Evolutionary conservation across 2,113 vertebrate species (phyloP).

Genomic region (Sorex araneus): DNA sequence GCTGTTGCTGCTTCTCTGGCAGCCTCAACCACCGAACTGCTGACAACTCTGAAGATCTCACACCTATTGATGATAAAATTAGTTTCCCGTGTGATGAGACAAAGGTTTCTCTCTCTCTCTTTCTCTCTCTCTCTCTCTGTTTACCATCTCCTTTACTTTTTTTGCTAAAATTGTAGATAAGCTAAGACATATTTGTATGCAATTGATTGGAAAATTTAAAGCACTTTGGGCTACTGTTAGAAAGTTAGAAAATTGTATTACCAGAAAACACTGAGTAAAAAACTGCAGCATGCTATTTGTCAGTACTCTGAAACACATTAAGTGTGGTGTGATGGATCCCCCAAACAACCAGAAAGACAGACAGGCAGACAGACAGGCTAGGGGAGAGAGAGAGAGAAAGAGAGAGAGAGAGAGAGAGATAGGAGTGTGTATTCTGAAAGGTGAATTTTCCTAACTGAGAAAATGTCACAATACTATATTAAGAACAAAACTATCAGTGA

Average conservation of each 20-base stretch:
- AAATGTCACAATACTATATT: background rate
- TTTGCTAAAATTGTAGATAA: background rate
- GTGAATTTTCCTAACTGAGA: background rate
- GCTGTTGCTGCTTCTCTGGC: constrained; percentile 76
- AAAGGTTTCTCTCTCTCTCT: constrained; percentile 54
- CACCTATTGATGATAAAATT: constrained; percentile 79
- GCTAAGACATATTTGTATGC: background rate
- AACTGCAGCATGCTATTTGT: constrained; percentile 51
- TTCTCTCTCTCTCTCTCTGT: no score
- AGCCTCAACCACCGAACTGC: constrained; percentile 74
- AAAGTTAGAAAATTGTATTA: constrained; percentile 62
- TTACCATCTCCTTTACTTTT: background rate
- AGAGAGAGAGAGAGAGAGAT: background rate
- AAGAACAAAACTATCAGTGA: background rate
- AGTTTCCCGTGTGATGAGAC: constrained; percentile 60
- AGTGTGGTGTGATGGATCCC: background rate
- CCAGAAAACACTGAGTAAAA: constrained; percentile 57
- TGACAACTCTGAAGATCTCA: constrained; percentile 71
- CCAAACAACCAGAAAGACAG: background rate
- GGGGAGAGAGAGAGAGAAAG: background rate
- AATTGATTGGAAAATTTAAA: background rate
- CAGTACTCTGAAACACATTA: background rate
- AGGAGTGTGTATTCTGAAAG: background rate
- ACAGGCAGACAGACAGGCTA: no score
- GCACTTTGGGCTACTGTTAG: background rate